A percentile compares a stretch with the other conserved stretches of the same genome.
Evolutionary conservation across 2,888 invertebrate species (phyloP).

Genomic region (Leptopilina drosophilae): DNA sequence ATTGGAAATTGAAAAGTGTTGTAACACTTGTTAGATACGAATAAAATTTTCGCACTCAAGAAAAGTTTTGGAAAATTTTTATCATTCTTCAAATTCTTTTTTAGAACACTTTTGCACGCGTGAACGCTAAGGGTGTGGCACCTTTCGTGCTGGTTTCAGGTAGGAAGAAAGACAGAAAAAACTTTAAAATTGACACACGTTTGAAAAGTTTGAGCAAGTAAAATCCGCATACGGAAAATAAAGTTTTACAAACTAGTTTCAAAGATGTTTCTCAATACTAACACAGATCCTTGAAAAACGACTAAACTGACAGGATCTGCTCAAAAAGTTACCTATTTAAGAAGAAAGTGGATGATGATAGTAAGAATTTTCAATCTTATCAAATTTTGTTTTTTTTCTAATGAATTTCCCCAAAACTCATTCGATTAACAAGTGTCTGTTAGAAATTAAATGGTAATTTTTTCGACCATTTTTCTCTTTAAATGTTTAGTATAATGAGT

Average conservation of each 20-base stretch:
- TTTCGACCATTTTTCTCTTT: no score
- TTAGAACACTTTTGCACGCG: constrained; percentile 29
- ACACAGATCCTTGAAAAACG: constrained; percentile 17
- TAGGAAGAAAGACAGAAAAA: background rate
- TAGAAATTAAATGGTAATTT: no score
- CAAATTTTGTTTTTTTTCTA: background rate
- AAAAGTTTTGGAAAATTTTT: constrained; percentile 15
- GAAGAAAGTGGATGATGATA: background rate
- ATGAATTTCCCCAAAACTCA: no score
- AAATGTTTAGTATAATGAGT: no score
- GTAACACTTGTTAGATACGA: background rate
- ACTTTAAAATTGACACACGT: constrained; percentile 18
- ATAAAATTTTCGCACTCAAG: background rate
- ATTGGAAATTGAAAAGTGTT: no score
- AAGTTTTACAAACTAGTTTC: constrained; percentile 32
- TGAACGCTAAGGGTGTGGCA: constrained; percentile 22
- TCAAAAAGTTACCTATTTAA: constrained; percentile 17
- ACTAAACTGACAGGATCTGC: background rate
- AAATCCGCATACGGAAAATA: constrained; percentile 6
- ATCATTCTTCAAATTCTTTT: background rate
- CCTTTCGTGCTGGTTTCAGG: constrained; percentile 20
- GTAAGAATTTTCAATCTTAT: background rate
- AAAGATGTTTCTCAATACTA: constrained; percentile 15
- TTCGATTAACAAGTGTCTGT: no score
- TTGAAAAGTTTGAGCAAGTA: constrained; percentile 11